Base-by-base conservation (phyloP, 2,113 vertebrate genomes). In the Athene noctua region DNA sequence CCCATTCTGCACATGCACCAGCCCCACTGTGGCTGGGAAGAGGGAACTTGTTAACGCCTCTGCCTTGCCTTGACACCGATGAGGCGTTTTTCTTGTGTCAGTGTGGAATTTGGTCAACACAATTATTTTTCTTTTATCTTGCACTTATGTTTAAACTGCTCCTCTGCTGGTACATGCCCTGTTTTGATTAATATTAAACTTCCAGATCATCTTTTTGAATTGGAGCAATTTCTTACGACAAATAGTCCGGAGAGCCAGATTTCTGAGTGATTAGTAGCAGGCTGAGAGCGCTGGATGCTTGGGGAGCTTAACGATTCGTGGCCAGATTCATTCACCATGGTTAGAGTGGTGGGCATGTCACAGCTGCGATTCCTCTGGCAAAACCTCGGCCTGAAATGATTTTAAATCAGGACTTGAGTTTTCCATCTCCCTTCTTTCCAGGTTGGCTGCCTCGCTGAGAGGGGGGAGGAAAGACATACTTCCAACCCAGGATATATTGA, bases 181-280 rank as follows among this genome's bases (percentile, higher is more conserved):
- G 9, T 87, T 97, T 97, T 97, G 97, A 97, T 97, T 97, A 97
- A 97, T 97, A 97, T 98, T 97, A 97, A 97, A 97, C 96, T 97
- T 96, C 88, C 92, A 92, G 94, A 90, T 98, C 97, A 98, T 97
- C 91, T 96, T 96, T 97, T 93, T 87, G 95, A 97, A 97, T 88
- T 97, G 96, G 93, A 96, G 97, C 95, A 95, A 97, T 98, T 97
- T 97, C 96, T 97, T 98, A 97, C 14, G 26, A 95, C 90, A 97
- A 97, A 96, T 86, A 92, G 94, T 95, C 78, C 78, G 46, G 94
- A 95, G 96, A 96, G 95, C n/a, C 86, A 79, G 95, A 95, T 93
- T 97, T 93, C 96, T 97, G 97, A 97, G 96, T 97, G 97, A 98
- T 97, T 97, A 97, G 97, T 54, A 93, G 94, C 95, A 81, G 96